Conservation (phyloP, 2,113 vertebrate species). For the Cephalopholis sonnerati region DNA sequence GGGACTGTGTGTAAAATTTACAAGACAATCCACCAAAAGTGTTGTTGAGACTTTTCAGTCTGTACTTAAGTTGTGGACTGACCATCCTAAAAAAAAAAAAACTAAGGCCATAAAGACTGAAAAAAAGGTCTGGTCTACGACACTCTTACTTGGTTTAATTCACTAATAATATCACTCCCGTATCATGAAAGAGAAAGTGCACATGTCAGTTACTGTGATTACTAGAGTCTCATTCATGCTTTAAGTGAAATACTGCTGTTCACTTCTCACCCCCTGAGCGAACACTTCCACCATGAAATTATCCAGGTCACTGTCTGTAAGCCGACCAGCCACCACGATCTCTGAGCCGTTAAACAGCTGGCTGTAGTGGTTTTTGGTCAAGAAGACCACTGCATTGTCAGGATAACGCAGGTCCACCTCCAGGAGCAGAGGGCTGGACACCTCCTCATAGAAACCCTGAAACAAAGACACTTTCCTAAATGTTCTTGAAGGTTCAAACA, state of each 20-base stretch:
- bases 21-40: background rate
- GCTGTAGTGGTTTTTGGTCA: slow-evolving; percentile 86
- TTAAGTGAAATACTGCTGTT: background rate
- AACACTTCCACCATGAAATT: slow-evolving; percentile 85
- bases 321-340: slow-evolving; percentile 89
- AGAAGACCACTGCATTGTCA: slow-evolving; percentile 72
- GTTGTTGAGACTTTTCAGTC: background rate
- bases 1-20: background rate
- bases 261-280: slow-evolving; percentile 84
- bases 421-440: slow-evolving; percentile 87
- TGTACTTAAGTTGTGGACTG: too few relatives aligned
- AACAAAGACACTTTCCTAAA: slow-evolving; percentile 11
- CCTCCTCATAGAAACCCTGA: slow-evolving; percentile 90
- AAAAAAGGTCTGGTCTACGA: too few relatives aligned
- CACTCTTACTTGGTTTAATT: too few relatives aligned
- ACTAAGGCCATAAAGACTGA: too few relatives aligned
- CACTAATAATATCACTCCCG: background rate
- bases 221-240: background rate
- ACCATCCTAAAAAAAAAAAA: background rate
- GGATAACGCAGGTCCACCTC: slow-evolving; percentile 87
- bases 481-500: background rate
- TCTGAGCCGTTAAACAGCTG: slow-evolving; percentile 90
- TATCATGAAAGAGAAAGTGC: too few relatives aligned
- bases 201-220: background rate
- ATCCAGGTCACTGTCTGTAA: slow-evolving; percentile 80